Percentiles rank a stretch among this genome's conserved stretches.
Evolutionary conservation across 2,888 invertebrate species (phyloP).

Genomic region (Campopleginae sp.): DNA sequence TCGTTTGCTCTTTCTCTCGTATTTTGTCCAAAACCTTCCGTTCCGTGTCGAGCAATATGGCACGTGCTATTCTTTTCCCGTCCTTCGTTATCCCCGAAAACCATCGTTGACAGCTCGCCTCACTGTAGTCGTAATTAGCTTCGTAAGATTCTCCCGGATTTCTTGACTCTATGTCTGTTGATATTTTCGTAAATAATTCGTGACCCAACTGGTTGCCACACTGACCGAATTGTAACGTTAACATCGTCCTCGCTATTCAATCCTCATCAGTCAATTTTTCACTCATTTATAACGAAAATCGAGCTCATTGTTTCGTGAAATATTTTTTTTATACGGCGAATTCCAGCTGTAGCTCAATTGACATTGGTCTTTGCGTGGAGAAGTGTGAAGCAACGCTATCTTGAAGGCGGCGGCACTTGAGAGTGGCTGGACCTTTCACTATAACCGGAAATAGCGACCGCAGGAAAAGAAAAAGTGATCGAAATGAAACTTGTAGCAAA

Average conservation of each 20-base stretch:
- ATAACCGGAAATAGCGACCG: background rate
- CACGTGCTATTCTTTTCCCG: constrained; percentile 82
- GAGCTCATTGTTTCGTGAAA: background rate
- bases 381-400: background rate
- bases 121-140: constrained; percentile 79
- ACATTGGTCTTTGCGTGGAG: background rate
- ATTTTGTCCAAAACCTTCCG: constrained; percentile 84
- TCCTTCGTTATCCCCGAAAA: constrained; percentile 81
- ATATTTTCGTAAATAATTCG: constrained; percentile 83
- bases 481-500: background rate
- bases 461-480: background rate
- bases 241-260: constrained; percentile 71
- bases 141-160: constrained; percentile 75
- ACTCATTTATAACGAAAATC: background rate
- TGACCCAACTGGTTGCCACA: constrained; percentile 86
- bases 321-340: background rate
- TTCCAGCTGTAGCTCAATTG: background rate
- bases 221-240: constrained; percentile 85
- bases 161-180: constrained; percentile 80
- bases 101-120: constrained; percentile 83
- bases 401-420: background rate
- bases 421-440: background rate
- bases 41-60: constrained; percentile 85
- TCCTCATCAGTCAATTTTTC: background rate
- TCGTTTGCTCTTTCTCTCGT: constrained; percentile 70